phyloP scores from a whole-genome alignment of 92 coral and sea anemone species.

The Heliopora coerulea region DNA sequence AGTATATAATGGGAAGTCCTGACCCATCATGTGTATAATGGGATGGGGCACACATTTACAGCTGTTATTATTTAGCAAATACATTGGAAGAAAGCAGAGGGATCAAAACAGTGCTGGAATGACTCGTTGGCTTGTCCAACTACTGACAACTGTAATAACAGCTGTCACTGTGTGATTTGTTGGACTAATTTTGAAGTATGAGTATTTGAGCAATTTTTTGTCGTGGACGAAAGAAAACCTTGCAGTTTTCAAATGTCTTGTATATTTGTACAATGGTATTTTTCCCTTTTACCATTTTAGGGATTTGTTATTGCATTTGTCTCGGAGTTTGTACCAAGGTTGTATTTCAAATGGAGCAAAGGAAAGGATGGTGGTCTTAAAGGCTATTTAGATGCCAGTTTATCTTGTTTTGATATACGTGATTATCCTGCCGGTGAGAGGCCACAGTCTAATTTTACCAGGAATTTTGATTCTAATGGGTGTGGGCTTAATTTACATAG shows the following conservation, averaged over 20 bases:
- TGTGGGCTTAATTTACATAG: conserved; percentile 72
- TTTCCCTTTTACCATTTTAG: conserved; percentile 36
- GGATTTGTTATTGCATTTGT: conserved; percentile 95
- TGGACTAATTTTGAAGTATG: no score
- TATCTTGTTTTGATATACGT: conserved; percentile 75
- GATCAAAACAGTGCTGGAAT: no score
- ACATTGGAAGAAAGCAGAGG: no score
- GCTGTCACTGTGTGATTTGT: no score
- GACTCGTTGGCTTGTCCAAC: no score
- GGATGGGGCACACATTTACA: no score
- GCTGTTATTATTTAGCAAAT: no score
- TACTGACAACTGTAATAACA: no score
- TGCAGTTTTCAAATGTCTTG: neutral
- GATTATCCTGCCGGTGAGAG: conserved; percentile 53
- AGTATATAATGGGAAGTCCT: no score
- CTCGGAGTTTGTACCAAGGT: conserved; percentile 92
- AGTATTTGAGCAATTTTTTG: no score
- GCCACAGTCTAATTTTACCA: conserved; percentile 40
- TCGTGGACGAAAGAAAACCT: no score
- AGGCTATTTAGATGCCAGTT: conserved; percentile 74
- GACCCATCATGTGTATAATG: no score
- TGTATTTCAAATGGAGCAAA: conserved; percentile 69
- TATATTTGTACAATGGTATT: neutral
- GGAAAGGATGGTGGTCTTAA: conserved; percentile 52
- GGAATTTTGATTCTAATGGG: conserved; percentile 53